Conservation (phyloP, 1,140 invertebrate genomes). For the Hermatobates lingyangjiaoensis region DNA sequence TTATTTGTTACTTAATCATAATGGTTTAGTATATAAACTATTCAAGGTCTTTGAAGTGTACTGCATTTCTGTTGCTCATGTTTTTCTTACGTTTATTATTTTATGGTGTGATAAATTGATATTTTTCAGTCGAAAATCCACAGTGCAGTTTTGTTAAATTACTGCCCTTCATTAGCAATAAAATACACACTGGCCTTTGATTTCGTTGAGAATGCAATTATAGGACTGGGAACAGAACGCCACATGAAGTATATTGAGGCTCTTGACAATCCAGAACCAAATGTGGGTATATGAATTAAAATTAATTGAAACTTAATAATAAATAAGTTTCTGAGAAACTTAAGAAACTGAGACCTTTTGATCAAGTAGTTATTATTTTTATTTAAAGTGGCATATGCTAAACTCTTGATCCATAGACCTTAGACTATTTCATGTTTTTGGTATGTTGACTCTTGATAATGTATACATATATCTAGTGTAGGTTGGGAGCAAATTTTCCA, state of each 20-base stretch:
- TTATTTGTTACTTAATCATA: neutral
- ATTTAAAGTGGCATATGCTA: too few relatives aligned
- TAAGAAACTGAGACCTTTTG: neutral
- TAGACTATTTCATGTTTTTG: too few relatives aligned
- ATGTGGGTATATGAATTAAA: slow-evolving; percentile 33
- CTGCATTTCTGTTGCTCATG: neutral
- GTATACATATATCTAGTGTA: too few relatives aligned
- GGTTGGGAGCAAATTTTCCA: too few relatives aligned
- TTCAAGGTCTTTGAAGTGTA: neutral
- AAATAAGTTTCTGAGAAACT: neutral
- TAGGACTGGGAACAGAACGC: slow-evolving; percentile 53
- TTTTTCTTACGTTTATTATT: neutral
- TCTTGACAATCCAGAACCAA: slow-evolving; percentile 33
- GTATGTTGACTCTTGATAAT: too few relatives aligned
- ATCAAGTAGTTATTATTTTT: neutral
- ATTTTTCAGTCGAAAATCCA: slow-evolving; percentile 28
- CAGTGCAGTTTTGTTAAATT: slow-evolving; percentile 43
- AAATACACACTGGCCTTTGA: slow-evolving; percentile 45
- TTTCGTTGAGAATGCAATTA: slow-evolving; percentile 44
- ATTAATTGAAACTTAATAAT: neutral
- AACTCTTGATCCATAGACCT: too few relatives aligned
- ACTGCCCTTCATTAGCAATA: slow-evolving; percentile 44
- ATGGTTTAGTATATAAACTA: neutral
- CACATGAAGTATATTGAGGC: slow-evolving; percentile 50
- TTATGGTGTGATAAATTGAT: neutral